Conservation (phyloP, 1,140 invertebrate species). For the Conus ventricosus region DNA sequence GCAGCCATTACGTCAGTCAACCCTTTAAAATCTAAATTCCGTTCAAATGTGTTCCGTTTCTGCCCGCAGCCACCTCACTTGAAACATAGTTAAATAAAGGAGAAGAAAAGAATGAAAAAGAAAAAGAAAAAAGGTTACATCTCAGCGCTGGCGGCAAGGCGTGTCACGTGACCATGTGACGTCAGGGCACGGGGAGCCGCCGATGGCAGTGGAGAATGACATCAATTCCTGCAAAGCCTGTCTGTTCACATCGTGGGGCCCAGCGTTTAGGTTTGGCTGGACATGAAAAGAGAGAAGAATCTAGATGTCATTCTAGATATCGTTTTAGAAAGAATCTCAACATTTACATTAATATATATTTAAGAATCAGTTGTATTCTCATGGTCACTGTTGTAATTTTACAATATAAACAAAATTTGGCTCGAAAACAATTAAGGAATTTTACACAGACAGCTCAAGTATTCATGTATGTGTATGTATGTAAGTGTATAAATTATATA, state of each 20-base stretch:
- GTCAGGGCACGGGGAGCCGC: constrained; percentile 6
- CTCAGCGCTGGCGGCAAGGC: neutral
- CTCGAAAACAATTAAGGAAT: too few relatives aligned
- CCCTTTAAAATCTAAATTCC: too few relatives aligned
- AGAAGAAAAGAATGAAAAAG: neutral
- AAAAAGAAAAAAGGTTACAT: neutral
- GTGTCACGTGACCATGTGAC: neutral
- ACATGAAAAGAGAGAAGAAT: neutral
- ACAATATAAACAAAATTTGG: neutral
- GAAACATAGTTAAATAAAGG: neutral
- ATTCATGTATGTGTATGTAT: too few relatives aligned
- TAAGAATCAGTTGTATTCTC: neutral
- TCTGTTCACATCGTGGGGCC: too few relatives aligned
- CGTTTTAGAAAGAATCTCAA: too few relatives aligned
- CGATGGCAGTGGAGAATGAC: constrained; percentile 3
- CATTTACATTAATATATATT: too few relatives aligned
- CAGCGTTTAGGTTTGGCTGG: neutral
- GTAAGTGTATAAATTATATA: too few relatives aligned
- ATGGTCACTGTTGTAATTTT: neutral
- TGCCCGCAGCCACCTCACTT: too few relatives aligned
- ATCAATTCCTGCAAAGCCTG: neutral
- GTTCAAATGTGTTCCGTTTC: too few relatives aligned
- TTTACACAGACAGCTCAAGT: too few relatives aligned
- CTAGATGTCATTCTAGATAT: too few relatives aligned
- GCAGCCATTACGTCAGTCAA: too few relatives aligned